Conservation (phyloP, 1,140 invertebrate genomes). For the Wasmannia auropunctata region DNA sequence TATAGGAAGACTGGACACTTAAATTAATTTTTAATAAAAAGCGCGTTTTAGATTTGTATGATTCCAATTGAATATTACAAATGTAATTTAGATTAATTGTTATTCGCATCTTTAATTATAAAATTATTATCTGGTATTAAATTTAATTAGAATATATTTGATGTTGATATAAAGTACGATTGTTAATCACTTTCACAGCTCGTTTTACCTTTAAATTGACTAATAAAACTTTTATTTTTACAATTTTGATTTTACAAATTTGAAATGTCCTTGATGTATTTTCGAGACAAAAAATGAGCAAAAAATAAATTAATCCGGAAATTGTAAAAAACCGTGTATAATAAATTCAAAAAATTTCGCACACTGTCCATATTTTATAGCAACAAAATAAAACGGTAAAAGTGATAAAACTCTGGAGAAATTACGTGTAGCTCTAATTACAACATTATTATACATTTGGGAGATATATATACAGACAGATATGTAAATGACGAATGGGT, state of each 20-base stretch:
- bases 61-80: neutral
- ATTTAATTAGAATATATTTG: neutral
- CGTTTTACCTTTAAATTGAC: too few relatives aligned
- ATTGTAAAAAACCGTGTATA: too few relatives aligned
- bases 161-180: neutral
- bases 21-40: conserved; percentile 3
- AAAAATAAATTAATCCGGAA: neutral
- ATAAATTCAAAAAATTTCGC: neutral
- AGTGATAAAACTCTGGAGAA: conserved; percentile 2
- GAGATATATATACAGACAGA: neutral
- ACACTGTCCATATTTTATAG: neutral
- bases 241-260: neutral
- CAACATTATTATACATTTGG: neutral
- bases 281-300: neutral
- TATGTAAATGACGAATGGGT: conserved; percentile 16
- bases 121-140: neutral
- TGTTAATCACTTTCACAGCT: too few relatives aligned
- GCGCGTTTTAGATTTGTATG: neutral
- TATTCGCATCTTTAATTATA: neutral
- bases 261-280: neutral
- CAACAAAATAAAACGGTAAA: neutral
- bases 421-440: neutral
- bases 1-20: neutral
- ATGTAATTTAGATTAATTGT: neutral
- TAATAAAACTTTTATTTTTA: neutral